Evolutionary conservation across 1,140 invertebrate genomes (phyloP), one percentile per base, ranked within the genome.

Genomic region (Drosophila repleta): DNA sequence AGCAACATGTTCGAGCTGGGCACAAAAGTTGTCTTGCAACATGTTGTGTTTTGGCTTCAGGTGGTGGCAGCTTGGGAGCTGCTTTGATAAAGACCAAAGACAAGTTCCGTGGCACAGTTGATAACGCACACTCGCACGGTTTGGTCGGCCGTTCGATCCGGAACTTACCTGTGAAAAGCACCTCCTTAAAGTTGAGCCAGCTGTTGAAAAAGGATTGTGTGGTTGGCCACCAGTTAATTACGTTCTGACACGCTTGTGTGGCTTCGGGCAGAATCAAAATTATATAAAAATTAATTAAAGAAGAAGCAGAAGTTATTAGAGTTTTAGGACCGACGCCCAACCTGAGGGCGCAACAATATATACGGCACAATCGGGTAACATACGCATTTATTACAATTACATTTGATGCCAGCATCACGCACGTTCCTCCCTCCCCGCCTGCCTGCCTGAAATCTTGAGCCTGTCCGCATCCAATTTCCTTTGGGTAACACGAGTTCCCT

Each of bases 31-130:
- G 66, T 32, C 48, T 20, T 71, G 61, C 70, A 87, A 87, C 82
- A 60, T 88, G 82, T 88, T 87, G 78, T 88, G 78, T 88, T 88
- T 79, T 87, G 78, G 55, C 56, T 20, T 66, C n/a, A 49, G 68
- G 57, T 75, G 55, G n/a, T 41, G 29, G 18, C 35, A 66, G 66
- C 65, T 82, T 77, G 60, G 62, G 51, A 66, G 43, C 65, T 29
- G 4, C 29, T 29, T 29, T 29, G 78, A 73, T 68, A 75, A 53
- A 64, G 20, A 0, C 69, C 77, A 52, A 81, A 75, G 48, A 58
- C 29, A 20, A 41, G 29, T 39, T 39, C 21, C 56, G 61, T 43
- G 62, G 63, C 74, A 79, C 75, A 87, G 82, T 87, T 87, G 71
- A 87, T 87, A 87, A 82, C 83, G 79, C 61, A 65, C 69, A 55